Percentiles rank a stretch among this genome's conserved stretches.
Evolutionary conservation across 2,888 invertebrate genomes (phyloP).

Genomic region (Sminthurinus aureus): DNA sequence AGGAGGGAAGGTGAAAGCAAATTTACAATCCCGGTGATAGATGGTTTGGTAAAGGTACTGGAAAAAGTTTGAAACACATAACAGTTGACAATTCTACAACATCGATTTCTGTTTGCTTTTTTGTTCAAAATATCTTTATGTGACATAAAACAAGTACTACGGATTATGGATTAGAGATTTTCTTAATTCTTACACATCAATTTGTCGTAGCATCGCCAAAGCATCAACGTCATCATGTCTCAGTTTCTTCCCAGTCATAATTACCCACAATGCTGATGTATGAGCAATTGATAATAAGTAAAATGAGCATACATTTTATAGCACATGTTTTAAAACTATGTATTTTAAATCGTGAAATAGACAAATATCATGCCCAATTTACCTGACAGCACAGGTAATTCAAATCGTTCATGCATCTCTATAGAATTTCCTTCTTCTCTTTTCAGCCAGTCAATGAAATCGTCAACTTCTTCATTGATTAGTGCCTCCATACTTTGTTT

Average conservation of each 20-base stretch:
- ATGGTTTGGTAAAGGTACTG: slow-evolving; percentile 17
- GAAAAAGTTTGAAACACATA: no score
- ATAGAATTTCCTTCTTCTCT: slow-evolving; percentile 31
- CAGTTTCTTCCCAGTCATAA: slow-evolving; percentile 46
- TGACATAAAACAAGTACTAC: no score
- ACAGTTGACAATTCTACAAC: no score
- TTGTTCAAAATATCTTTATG: not conserved
- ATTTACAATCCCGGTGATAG: not conserved
- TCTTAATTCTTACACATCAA: slow-evolving; percentile 25
- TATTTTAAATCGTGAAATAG: no score
- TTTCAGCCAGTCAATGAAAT: not conserved
- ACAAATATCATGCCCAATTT: no score
- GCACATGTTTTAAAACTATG: no score
- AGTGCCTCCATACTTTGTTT: slow-evolving; percentile 52
- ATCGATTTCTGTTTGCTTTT: no score
- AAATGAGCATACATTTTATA: no score
- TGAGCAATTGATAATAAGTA: no score
- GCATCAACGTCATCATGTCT: slow-evolving; percentile 40
- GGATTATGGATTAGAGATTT: no score
- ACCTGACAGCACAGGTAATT: slow-evolving; percentile 46
- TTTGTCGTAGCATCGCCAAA: not conserved
- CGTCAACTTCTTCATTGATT: slow-evolving; percentile 26
- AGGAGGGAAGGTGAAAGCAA: slow-evolving; percentile 19
- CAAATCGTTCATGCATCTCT: slow-evolving; percentile 38
- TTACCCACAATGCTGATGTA: slow-evolving; percentile 39